phyloP scores from a whole-genome alignment of 1,140 invertebrate genomes.

The Melipona quadrifasciata region DNA sequence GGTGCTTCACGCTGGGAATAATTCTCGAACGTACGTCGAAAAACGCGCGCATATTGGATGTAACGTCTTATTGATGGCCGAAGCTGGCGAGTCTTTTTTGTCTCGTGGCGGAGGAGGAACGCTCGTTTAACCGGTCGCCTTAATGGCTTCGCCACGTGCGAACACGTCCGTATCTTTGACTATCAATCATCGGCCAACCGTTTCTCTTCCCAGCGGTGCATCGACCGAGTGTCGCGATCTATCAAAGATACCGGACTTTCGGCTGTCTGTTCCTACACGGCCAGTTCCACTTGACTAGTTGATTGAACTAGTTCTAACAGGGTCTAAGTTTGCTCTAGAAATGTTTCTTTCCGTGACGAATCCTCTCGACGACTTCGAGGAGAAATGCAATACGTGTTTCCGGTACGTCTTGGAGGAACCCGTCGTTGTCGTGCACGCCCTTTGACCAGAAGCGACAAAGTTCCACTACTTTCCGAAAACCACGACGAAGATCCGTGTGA shows the following conservation, averaged over 20 bases:
- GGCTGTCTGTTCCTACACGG: neutral
- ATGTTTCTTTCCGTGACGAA: neutral
- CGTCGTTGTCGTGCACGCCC: too few species aligned
- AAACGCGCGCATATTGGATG: conserved; percentile 50
- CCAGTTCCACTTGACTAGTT: neutral
- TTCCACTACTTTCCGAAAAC: too few species aligned
- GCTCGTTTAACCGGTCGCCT: conserved; percentile 22
- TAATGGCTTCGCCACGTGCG: conserved; percentile 45
- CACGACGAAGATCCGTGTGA: too few species aligned
- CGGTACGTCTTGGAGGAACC: too few species aligned
- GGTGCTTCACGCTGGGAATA: conserved; percentile 11
- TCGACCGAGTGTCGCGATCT: conserved; percentile 10
- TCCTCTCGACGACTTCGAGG: too few species aligned
- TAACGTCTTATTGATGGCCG: conserved; percentile 61
- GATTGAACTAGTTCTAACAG: neutral
- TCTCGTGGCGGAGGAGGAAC: conserved; percentile 15
- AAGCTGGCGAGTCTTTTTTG: conserved; percentile 37
- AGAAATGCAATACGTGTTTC: too few species aligned
- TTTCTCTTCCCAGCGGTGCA: conserved; percentile 25
- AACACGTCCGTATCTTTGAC: conserved; percentile 54
- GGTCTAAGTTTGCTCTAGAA: neutral
- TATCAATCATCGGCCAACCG: conserved; percentile 56
- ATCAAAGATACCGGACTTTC: conserved; percentile 23
- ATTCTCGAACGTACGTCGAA: conserved; percentile 21
- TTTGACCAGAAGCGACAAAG: too few species aligned